A percentile compares a stretch with the other conserved stretches of the same genome.
phyloP scores from a whole-genome alignment of 1,140 invertebrate species.

The Eurosta solidaginis region DNA sequence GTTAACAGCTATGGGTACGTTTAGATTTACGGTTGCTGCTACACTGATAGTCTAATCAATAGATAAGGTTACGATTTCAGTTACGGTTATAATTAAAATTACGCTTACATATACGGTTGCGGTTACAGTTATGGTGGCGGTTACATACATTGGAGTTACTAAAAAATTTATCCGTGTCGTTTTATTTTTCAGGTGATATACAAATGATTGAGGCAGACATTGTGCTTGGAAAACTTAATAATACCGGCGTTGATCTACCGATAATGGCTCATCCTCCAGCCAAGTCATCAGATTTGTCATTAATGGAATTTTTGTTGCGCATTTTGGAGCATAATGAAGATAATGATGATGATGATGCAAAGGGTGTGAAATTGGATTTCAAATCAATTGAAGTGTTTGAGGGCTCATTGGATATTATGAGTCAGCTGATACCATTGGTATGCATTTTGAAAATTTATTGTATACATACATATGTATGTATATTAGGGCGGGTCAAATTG shows the following conservation, averaged over 20 bases:
- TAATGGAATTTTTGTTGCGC: slow-evolving; percentile 72
- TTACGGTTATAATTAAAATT: too few species aligned
- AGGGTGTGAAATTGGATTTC: slow-evolving; percentile 88
- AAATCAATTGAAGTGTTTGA: slow-evolving; percentile 80
- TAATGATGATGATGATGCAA: slow-evolving; percentile 51
- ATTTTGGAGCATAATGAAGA: slow-evolving; percentile 63
- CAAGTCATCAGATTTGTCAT: slow-evolving; percentile 73
- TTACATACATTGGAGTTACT: not conserved
- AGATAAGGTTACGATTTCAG: not conserved
- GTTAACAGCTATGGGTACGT: too few species aligned
- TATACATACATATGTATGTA: not conserved
- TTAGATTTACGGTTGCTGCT: too few species aligned
- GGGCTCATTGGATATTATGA: slow-evolving; percentile 66
- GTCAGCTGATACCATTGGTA: slow-evolving; percentile 53
- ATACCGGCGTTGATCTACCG: slow-evolving; percentile 65
- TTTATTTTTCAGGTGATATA: slow-evolving; percentile 51
- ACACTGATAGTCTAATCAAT: too few species aligned
- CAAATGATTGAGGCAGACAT: slow-evolving; percentile 91
- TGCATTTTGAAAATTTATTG: not conserved
- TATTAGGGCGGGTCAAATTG: not conserved
- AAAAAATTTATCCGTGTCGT: not conserved
- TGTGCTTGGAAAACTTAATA: slow-evolving; percentile 67
- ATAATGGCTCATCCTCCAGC: slow-evolving; percentile 87
- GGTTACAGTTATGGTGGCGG: too few species aligned
- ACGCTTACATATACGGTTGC: too few species aligned